These are phyloP conservation scores for Syrista parreyssii DNA, from an alignment of 2,888 invertebrate species.

Conservation along the genomic window DNA sequence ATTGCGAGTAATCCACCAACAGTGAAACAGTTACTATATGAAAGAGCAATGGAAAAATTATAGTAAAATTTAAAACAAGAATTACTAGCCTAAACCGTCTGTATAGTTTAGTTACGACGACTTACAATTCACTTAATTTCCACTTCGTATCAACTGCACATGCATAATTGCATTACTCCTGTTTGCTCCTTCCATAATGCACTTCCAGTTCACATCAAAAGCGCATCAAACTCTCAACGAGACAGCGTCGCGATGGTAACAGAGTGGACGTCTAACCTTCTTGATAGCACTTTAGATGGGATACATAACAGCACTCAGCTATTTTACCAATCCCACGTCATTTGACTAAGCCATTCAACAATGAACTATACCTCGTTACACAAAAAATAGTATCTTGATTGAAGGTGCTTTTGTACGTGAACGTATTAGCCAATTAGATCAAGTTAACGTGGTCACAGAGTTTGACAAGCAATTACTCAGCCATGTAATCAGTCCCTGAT, in stretches of 20 bases:
- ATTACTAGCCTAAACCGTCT: not conserved
- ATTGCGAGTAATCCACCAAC: not conserved
- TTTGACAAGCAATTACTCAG: slow-evolving; percentile 27
- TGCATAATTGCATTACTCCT: slow-evolving; percentile 33
- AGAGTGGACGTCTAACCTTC: not conserved
- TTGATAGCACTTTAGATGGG: not conserved
- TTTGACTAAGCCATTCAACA: not conserved
- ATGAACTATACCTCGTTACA: not conserved
- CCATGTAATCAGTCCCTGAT: not conserved
- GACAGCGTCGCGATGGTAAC: not conserved
- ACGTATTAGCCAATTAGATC: slow-evolving; percentile 21
- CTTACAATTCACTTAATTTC: slow-evolving; percentile 30
- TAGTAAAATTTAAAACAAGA: not conserved
- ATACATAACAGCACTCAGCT: not conserved
- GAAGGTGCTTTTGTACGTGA: slow-evolving; percentile 1
- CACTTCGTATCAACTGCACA: slow-evolving; percentile 24
- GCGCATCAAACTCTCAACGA: not conserved
- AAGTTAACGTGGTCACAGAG: slow-evolving; percentile 24
- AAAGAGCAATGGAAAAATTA: not conserved
- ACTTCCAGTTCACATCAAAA: slow-evolving; percentile 12
- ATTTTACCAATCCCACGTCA: not conserved
- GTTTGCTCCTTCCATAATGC: slow-evolving; percentile 28
- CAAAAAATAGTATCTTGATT: not conserved
- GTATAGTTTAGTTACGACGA: slow-evolving; percentile 22
- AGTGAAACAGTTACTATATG: not conserved